Evolutionary conservation across 1,140 invertebrate genomes (phyloP).

Genomic region (Atta cephalotes): DNA sequence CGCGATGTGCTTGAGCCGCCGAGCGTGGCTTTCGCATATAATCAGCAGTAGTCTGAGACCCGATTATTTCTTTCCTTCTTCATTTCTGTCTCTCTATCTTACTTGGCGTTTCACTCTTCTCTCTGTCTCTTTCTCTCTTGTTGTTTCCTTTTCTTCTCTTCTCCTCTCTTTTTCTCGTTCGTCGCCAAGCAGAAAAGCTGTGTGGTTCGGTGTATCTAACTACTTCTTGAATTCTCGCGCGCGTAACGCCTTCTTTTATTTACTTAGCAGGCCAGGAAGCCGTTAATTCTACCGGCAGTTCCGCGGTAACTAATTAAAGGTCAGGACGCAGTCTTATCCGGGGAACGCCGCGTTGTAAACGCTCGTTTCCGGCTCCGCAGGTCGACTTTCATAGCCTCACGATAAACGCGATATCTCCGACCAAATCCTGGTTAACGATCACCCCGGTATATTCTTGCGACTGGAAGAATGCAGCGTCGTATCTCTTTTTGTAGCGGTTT

Average conservation of each 20-base stretch:
- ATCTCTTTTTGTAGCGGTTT: slow-evolving; percentile 8
- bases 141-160: neutral
- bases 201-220: slow-evolving; percentile 49
- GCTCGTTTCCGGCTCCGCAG: slow-evolving; percentile 78
- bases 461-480: neutral
- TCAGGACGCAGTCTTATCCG: slow-evolving; percentile 79
- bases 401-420: slow-evolving; percentile 73
- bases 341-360: slow-evolving; percentile 77
- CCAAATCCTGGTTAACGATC: slow-evolving; percentile 42
- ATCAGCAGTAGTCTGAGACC: slow-evolving; percentile 65
- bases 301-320: slow-evolving; percentile 84
- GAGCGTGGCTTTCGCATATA: slow-evolving; percentile 77
- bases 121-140: neutral
- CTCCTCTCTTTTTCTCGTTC: neutral
- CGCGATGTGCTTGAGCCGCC: slow-evolving; percentile 76
- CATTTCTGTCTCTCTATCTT: slow-evolving; percentile 9
- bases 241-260: slow-evolving; percentile 79
- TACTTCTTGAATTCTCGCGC: slow-evolving; percentile 60
- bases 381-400: slow-evolving; percentile 70
- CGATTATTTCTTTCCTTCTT: slow-evolving; percentile 68
- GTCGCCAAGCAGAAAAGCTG: slow-evolving; percentile 28
- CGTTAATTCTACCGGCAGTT: slow-evolving; percentile 80
- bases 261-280: slow-evolving; percentile 83
- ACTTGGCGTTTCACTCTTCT: neutral
- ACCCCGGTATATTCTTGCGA: slow-evolving; percentile 2